Conservation (phyloP, 2,888 invertebrate species). For the Horisme vitalbata region DNA sequence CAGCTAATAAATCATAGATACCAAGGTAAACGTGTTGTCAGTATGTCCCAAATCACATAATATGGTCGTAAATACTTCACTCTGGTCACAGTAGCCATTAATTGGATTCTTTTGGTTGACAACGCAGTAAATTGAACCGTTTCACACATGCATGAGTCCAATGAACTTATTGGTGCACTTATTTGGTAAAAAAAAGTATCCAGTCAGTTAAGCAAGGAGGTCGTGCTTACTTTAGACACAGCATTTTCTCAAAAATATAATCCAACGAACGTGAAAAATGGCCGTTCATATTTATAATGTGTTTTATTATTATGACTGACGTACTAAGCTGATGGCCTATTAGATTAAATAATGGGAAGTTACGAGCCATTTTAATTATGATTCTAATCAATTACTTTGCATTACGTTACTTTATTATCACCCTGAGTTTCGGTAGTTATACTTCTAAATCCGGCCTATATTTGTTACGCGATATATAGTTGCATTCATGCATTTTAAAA, state of each 20-base stretch:
- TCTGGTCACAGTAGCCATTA: constrained; percentile 7
- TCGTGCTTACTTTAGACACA: neutral
- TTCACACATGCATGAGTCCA: constrained; percentile 6
- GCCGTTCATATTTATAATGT: no score
- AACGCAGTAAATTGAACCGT: constrained; percentile 4
- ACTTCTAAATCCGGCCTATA: no score
- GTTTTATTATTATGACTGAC: no score
- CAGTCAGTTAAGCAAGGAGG: neutral
- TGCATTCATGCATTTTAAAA: no score
- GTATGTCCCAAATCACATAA: constrained; percentile 3
- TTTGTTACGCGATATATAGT: no score
- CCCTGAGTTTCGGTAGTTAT: constrained; percentile 6
- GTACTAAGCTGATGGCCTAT: constrained; percentile 9
- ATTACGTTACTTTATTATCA: constrained; percentile 4
- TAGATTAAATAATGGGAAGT: constrained; percentile 9
- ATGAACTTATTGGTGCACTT: constrained; percentile 10
- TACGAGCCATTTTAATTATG: neutral
- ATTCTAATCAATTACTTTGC: constrained; percentile 3
- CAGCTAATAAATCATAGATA: neutral
- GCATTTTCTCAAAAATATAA: no score
- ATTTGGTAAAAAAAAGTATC: constrained; percentile 1
- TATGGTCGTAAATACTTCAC: constrained; percentile 1
- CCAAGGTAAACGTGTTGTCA: neutral
- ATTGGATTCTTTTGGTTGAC: neutral
- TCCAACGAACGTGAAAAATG: no score